A percentile compares a stretch with the other conserved stretches of the same genome.
Conservation (phyloP, 2,113 vertebrate genomes). For the Ciconia maguari region DNA sequence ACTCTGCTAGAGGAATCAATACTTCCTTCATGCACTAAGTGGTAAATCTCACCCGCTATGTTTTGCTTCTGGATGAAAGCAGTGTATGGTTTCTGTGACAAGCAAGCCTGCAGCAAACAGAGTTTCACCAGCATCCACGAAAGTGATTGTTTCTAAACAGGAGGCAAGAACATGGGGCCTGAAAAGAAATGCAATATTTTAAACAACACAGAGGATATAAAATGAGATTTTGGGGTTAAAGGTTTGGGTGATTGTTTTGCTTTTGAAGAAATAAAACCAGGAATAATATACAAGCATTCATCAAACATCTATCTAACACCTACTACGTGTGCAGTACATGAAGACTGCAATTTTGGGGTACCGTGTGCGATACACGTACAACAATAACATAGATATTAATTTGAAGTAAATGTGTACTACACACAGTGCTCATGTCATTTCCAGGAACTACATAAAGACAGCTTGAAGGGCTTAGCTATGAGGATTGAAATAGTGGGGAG, state of each 20-base stretch:
- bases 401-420: neutral
- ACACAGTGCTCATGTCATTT: neutral
- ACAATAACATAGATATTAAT: neutral
- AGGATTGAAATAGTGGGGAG: neutral
- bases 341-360: neutral
- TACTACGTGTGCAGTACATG: neutral
- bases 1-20: neutral
- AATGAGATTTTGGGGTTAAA: neutral
- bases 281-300: neutral
- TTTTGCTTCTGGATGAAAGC: neutral
- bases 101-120: neutral
- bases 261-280: neutral
- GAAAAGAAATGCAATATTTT: neutral
- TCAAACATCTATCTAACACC: neutral
- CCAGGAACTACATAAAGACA: neutral
- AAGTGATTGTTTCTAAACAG: neutral
- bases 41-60: neutral
- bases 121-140: neutral
- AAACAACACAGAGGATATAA: neutral
- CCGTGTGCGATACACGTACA: fast-evolving
- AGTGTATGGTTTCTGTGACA: neutral
- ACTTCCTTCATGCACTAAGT: neutral
- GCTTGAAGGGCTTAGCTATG: neutral
- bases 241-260: neutral
- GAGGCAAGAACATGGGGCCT: neutral